A percentile compares a stretch with the other conserved stretches of the same genome.
Evolutionary conservation across 2,797 vertebrate species (phyloP).

Genomic region (Moxostoma hubbsi): DNA sequence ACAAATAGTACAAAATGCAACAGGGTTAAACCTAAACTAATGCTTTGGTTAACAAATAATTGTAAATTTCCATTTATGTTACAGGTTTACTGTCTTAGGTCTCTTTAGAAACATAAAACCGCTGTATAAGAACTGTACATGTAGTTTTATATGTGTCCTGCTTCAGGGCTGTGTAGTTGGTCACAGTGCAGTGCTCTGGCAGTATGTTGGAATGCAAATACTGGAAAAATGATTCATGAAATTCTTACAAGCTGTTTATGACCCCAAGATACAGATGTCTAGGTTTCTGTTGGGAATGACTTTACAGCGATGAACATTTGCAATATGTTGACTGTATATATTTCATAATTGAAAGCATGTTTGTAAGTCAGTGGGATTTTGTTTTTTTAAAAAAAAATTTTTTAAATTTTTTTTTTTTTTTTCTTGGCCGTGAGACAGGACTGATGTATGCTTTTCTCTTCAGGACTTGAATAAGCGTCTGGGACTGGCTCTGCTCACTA

Average conservation of each 20-base stretch:
- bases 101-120: not conserved
- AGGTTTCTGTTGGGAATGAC: conserved; percentile 14
- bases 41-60: no score
- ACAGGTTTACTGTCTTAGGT: not conserved
- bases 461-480: conserved; percentile 98
- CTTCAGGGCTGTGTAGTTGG: conserved; percentile 11
- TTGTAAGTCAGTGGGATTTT: not conserved
- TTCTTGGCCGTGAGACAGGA: not conserved
- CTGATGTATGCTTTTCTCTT: conserved; percentile 31
- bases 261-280: conserved; percentile 19
- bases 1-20: no score
- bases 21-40: not conserved
- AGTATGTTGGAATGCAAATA: not conserved
- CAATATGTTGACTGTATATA: not conserved
- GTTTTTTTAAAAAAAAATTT: not conserved
- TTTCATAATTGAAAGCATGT: not conserved
- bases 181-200: not conserved
- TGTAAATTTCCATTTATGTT: not conserved
- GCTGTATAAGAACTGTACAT: not conserved
- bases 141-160: not conserved
- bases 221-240: conserved; percentile 9
- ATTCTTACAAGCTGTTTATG: conserved; percentile 15
- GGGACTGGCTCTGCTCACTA: conserved; percentile 89
- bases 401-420: no score
- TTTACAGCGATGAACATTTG: not conserved